Percentiles rank a stretch among this genome's conserved stretches.
Conservation (phyloP, 2,113 vertebrate genomes). For the Asarcornis scutulata region DNA sequence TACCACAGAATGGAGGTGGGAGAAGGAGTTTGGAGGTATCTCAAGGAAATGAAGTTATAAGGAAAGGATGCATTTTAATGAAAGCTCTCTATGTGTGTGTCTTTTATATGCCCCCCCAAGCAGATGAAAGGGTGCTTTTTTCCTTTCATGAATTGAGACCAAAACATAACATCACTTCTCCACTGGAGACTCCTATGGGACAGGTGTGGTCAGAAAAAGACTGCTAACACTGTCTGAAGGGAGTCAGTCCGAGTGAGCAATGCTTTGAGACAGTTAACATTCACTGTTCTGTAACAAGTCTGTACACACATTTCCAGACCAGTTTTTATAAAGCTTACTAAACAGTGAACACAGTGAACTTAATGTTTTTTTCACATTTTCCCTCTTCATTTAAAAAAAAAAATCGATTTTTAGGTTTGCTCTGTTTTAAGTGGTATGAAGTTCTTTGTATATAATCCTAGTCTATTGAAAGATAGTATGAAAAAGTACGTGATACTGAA, state of each 20-base stretch:
- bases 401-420: background rate
- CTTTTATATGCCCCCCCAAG: conserved; percentile 14
- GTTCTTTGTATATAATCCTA: background rate
- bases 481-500: background rate
- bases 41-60: conserved; percentile 53
- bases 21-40: conserved; percentile 14
- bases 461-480: background rate
- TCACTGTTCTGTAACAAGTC: background rate
- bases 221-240: conserved; percentile 38
- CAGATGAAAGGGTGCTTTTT: conserved; percentile 54
- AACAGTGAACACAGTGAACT: background rate
- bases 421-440: background rate
- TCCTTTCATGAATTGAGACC: conserved; percentile 38
- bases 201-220: conserved; percentile 67
- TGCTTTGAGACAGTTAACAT: background rate
- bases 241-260: conserved; percentile 13
- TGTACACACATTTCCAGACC: background rate
- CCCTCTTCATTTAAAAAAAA: background rate
- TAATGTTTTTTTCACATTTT: background rate
- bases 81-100: conserved; percentile 28
- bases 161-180: conserved; percentile 62
- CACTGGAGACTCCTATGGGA: conserved; percentile 60
- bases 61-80: conserved; percentile 57
- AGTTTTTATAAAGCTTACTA: background rate
- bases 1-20: background rate